phyloP scores from a whole-genome alignment of 2,888 invertebrate genomes.

The Mesorhabditis spiculigera region DNA sequence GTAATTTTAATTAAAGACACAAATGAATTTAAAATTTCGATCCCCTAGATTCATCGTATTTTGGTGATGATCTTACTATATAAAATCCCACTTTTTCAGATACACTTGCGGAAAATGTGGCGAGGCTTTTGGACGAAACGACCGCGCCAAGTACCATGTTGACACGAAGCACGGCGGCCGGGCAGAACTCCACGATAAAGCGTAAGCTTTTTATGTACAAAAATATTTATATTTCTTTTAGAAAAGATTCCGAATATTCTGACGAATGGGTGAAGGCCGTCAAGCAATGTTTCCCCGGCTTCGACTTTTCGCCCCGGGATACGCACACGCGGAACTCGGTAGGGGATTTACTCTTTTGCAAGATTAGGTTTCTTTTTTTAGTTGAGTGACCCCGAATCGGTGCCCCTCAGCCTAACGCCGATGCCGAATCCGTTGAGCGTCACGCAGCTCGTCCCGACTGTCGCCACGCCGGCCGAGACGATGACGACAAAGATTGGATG shows the following conservation, averaged over 20 bases:
- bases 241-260: slow-evolving; percentile 4
- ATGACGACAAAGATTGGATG: too few relatives aligned
- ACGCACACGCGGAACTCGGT: neutral
- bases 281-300: slow-evolving; percentile 5
- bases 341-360: too few relatives aligned
- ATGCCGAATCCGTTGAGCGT: too few relatives aligned
- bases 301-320: slow-evolving; percentile 1
- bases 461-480: too few relatives aligned
- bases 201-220: neutral
- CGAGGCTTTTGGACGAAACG: slow-evolving; percentile 3
- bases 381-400: too few relatives aligned
- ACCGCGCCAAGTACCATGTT: neutral
- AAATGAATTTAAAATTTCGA: too few relatives aligned
- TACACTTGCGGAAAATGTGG: slow-evolving; percentile 3
- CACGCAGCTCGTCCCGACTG: too few relatives aligned
- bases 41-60: too few relatives aligned
- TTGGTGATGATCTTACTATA: too few relatives aligned
- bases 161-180: neutral
- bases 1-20: too few relatives aligned
- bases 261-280: slow-evolving; percentile 5
- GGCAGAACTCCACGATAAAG: neutral
- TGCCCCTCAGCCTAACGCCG: too few relatives aligned
- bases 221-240: neutral
- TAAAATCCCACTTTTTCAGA: neutral
- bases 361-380: too few relatives aligned